Conservation (phyloP, 2,113 vertebrate species). For the Laterallus jamaicensis region DNA sequence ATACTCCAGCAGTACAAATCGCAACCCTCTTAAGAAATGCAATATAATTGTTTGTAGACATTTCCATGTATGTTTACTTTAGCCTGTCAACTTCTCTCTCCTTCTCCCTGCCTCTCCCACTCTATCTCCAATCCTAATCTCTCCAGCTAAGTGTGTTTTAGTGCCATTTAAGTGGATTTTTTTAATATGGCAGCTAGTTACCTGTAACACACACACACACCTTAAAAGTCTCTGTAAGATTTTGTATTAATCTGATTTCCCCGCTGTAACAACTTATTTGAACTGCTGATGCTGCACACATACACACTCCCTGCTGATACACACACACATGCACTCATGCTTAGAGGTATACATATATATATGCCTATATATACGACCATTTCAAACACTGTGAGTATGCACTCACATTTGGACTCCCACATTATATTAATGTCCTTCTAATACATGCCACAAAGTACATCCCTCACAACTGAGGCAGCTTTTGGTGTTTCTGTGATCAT, state of each 20-base stretch:
- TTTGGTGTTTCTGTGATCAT: background rate
- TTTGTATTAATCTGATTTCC: background rate
- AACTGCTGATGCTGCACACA: background rate
- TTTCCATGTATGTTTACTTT: background rate
- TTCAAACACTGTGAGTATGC: background rate
- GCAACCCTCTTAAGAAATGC: background rate
- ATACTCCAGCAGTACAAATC: background rate
- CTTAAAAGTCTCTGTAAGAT: no score
- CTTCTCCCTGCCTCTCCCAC: accelerated
- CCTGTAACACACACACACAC: background rate
- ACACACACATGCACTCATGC: background rate
- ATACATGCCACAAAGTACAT: background rate
- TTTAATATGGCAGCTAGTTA: background rate
- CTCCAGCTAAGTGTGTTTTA: background rate
- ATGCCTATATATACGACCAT: background rate
- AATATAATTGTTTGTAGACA: background rate
- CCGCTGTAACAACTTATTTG: background rate
- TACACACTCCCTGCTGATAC: background rate
- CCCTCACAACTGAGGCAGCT: background rate
- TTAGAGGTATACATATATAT: no score
- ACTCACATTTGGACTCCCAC: background rate
- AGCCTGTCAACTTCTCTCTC: background rate
- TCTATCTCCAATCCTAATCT: background rate
- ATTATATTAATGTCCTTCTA: background rate
- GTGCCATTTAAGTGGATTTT: background rate